A percentile compares a stretch with the other conserved stretches of the same genome.
Conservation (phyloP, 1,140 invertebrate species). For the Pomacea maculata region DNA sequence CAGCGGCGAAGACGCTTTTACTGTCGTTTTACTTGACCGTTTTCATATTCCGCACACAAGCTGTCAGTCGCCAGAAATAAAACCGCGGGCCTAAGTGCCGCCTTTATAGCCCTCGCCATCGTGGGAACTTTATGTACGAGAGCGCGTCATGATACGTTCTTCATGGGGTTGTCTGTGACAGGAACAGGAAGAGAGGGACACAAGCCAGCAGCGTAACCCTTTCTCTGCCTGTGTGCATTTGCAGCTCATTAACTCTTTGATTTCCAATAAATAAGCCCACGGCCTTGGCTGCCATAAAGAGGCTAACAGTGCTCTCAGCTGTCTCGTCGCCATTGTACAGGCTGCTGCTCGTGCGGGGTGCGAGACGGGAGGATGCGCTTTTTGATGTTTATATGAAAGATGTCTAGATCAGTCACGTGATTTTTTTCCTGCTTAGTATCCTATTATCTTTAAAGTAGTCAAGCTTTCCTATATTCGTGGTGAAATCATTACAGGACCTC, state of each 20-base stretch:
- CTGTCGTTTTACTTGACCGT: too few species aligned
- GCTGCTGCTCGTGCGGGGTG: too few species aligned
- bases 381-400: too few species aligned
- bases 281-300: conserved; percentile 3
- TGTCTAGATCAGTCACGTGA: too few species aligned
- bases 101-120: too few species aligned
- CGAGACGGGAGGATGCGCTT: too few species aligned
- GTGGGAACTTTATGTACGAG: conserved; percentile 16
- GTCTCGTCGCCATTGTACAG: too few species aligned
- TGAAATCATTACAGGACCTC: too few species aligned
- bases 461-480: too few species aligned
- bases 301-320: not conserved
- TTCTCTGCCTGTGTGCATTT: conserved; percentile 2
- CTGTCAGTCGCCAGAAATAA: not conserved
- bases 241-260: conserved; percentile 25
- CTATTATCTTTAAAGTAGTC: too few species aligned
- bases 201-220: not conserved
- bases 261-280: conserved; percentile 25
- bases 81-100: too few species aligned
- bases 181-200: conserved; percentile 3
- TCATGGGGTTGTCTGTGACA: conserved; percentile 15
- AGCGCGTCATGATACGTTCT: conserved; percentile 12
- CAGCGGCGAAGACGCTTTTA: not conserved
- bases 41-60: not conserved
- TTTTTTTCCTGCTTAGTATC: too few species aligned